phyloP scores from a whole-genome alignment of 1,140 invertebrate species.

The Aphelinus atriplicis region DNA sequence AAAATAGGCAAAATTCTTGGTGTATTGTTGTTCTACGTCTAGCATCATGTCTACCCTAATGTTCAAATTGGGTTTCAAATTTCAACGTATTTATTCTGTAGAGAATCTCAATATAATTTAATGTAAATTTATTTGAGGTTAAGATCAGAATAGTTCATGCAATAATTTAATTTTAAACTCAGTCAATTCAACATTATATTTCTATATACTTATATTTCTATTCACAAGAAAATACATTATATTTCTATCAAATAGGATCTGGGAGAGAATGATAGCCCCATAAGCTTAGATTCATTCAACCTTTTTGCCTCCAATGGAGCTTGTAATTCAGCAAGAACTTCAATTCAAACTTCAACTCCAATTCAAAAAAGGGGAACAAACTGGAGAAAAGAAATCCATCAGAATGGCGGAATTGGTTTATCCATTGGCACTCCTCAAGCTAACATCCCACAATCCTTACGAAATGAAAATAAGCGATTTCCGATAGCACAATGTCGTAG shows the following conservation, averaged over 20 bases:
- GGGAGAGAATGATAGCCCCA: no score
- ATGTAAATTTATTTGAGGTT: no score
- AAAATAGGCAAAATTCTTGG: no score
- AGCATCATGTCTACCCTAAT: no score
- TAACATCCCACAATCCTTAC: constrained; percentile 25
- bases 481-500: constrained; percentile 32
- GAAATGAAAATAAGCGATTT: constrained; percentile 38
- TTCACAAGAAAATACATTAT: no score
- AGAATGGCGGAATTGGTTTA: constrained; percentile 46
- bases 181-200: not conserved
- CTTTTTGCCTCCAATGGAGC: constrained; percentile 35
- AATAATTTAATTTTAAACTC: no score
- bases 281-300: not conserved
- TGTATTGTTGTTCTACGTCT: no score
- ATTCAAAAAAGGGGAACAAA: constrained; percentile 26
- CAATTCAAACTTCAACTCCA: constrained; percentile 51
- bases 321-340: constrained; percentile 22
- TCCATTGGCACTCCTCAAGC: not conserved
- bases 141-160: no score
- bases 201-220: not conserved
- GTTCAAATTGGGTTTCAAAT: no score
- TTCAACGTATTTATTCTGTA: no score
- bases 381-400: constrained; percentile 31
- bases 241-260: no score
- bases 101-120: no score